phyloP scores from a whole-genome alignment of 2,113 vertebrate species.

The Stegostoma tigrinum region DNA sequence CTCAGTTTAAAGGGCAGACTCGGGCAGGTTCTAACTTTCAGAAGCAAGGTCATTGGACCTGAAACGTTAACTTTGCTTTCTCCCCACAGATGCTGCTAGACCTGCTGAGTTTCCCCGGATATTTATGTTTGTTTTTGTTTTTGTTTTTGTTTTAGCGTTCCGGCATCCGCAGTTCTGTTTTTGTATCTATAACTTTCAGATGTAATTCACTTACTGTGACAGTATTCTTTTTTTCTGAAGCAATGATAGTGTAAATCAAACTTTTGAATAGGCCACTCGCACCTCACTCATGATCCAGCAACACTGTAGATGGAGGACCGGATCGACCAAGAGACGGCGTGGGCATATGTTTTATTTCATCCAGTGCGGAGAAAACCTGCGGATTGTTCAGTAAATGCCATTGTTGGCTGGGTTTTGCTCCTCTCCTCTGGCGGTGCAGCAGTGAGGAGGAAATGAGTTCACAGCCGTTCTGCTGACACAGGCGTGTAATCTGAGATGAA shows the following conservation, averaged over 20 bases:
- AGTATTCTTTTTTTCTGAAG: background rate
- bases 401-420: conserved; percentile 26
- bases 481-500: conserved; percentile 34
- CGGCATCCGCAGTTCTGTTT: too few species aligned
- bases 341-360: conserved; percentile 25
- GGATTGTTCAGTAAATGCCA: background rate
- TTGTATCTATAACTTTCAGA: background rate
- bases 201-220: background rate
- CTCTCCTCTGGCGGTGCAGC: conserved; percentile 17
- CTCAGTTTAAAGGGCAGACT: background rate
- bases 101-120: too few species aligned
- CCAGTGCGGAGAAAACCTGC: background rate
- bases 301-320: background rate
- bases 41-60: too few species aligned
- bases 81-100: too few species aligned
- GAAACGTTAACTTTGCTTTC: too few species aligned
- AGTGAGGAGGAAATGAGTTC: conserved; percentile 35
- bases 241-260: background rate
- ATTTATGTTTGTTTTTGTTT: too few species aligned
- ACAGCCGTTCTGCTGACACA: conserved; percentile 37
- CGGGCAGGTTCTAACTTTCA: background rate
- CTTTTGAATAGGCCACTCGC: background rate
- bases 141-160: too few species aligned
- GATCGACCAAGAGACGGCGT: background rate
- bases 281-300: background rate